Percentiles rank a stretch among this genome's conserved stretches.
Evolutionary conservation across 2,113 vertebrate species (phyloP).

Genomic region (Casuarius casuarius): DNA sequence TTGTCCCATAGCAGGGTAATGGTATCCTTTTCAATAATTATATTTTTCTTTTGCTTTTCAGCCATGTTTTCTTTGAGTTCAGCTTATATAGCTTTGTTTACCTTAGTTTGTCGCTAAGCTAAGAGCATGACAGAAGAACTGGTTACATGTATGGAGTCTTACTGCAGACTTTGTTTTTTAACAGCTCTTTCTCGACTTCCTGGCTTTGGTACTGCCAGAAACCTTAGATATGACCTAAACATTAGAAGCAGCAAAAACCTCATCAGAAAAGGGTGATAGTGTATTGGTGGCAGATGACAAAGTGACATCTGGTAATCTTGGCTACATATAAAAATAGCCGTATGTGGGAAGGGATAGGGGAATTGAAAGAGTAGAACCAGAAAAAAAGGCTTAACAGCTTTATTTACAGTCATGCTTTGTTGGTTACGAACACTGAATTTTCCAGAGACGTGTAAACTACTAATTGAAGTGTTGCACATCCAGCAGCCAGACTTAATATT

Average conservation of each 20-base stretch:
- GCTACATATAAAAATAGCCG: constrained; percentile 15
- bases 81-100: neutral
- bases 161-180: neutral
- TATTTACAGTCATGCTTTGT: neutral
- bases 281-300: constrained; percentile 20
- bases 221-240: neutral
- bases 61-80: neutral
- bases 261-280: neutral
- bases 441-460: neutral
- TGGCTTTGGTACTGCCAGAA: neutral
- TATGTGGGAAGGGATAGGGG: neutral
- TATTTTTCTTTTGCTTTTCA: neutral
- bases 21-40: neutral
- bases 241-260: neutral
- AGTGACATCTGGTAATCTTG: neutral
- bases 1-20: neutral
- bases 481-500: rapidly evolving
- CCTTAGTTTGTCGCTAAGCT: neutral
- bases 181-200: neutral
- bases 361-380: constrained; percentile 11
- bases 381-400: neutral
- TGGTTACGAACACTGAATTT: neutral
- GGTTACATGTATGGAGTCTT: neutral
- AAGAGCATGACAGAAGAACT: neutral
- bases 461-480: neutral